Evolutionary conservation across 92 coral and sea anemone species (phyloP).

Genomic region (Actinostola sp.): DNA sequence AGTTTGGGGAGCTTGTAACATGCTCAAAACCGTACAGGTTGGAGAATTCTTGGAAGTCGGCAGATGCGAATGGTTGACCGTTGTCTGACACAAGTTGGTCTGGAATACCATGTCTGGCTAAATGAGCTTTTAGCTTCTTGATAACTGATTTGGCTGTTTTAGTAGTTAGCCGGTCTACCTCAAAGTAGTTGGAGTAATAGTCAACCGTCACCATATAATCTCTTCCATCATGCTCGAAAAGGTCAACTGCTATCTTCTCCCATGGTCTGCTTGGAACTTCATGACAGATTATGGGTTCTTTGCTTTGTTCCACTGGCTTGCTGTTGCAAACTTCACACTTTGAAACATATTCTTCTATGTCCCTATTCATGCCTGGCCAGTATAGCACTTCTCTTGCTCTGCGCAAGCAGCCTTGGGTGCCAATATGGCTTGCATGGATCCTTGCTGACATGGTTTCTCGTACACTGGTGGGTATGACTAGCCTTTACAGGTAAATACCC

Average conservation of each 20-base stretch:
- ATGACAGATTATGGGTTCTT: slow-evolving; percentile 57
- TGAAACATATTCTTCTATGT: slow-evolving; percentile 46
- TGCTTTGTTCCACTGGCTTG: slow-evolving; percentile 33
- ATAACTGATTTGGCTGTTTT: slow-evolving; percentile 63
- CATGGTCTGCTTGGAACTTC: slow-evolving; percentile 59
- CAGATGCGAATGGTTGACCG: slow-evolving; percentile 53
- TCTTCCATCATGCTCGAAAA: slow-evolving; percentile 46
- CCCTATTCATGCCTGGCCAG: slow-evolving; percentile 60
- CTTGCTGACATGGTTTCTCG: too few species aligned
- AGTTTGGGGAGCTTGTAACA: slow-evolving; percentile 59
- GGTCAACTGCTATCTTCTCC: slow-evolving; percentile 54
- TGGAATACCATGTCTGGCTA: slow-evolving; percentile 49
- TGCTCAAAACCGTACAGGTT: slow-evolving; percentile 56
- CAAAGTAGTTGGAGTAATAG: slow-evolving; percentile 63
- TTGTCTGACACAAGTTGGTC: slow-evolving; percentile 62
- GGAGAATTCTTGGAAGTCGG: slow-evolving; percentile 44
- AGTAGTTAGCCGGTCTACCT: slow-evolving; percentile 40
- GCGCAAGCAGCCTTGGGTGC: too few species aligned
- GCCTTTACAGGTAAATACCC: too few species aligned
- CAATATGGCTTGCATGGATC: too few species aligned
- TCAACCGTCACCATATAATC: slow-evolving; percentile 60
- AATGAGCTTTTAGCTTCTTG: slow-evolving; percentile 42
- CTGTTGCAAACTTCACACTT: slow-evolving; percentile 65
- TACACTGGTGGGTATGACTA: too few species aligned
- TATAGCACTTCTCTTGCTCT: slow-evolving; percentile 61